A percentile compares a stretch with the other conserved stretches of the same genome.
phyloP scores from a whole-genome alignment of 2,797 vertebrate species.

The Urophycis tenuis region DNA sequence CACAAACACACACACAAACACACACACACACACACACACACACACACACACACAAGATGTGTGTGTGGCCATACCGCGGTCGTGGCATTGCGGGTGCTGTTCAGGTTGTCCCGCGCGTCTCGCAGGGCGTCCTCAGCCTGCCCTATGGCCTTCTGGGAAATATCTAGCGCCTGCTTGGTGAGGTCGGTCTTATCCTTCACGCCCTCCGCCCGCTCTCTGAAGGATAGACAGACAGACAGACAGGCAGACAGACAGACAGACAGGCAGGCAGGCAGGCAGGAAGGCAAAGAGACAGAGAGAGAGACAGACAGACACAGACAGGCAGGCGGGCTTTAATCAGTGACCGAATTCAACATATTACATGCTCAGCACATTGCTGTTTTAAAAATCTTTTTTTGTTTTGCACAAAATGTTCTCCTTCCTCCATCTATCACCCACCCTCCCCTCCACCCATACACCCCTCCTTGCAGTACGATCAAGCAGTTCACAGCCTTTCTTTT shows the following conservation, averaged over 20 bases:
- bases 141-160: conserved; percentile 50
- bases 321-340: too few relatives aligned
- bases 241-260: too few relatives aligned
- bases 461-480: too few relatives aligned
- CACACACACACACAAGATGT: not conserved
- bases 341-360: too few relatives aligned
- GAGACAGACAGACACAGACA: too few relatives aligned
- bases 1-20: too few relatives aligned
- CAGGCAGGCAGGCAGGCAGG: too few relatives aligned
- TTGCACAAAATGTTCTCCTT: too few relatives aligned
- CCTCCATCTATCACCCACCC: too few relatives aligned
- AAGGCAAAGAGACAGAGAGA: not conserved
- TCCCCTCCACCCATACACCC: too few relatives aligned
- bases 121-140: conserved; percentile 58
- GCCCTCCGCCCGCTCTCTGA: conserved; percentile 65
- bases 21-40: not conserved
- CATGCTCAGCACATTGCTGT: too few relatives aligned
- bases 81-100: conserved; percentile 55
- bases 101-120: conserved; percentile 58
- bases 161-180: conserved; percentile 61
- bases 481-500: not conserved
- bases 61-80: conserved; percentile 43
- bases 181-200: conserved; percentile 54
- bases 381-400: too few relatives aligned
- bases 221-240: not conserved